phyloP scores from a whole-genome alignment of 1,140 invertebrate species.

The Listronotus bonariensis region DNA sequence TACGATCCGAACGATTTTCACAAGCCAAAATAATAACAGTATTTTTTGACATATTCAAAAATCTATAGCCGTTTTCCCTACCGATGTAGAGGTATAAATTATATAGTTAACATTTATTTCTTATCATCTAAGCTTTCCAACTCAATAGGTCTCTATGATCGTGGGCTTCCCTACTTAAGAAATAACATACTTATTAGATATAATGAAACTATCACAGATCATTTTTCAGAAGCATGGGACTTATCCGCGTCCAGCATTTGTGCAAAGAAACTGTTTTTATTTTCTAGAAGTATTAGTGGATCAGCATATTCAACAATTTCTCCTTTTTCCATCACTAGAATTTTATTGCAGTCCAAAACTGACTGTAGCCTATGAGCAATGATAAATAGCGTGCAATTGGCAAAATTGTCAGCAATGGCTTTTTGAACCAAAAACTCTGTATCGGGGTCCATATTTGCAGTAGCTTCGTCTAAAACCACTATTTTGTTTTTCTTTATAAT shows the following conservation, averaged over 20 bases:
- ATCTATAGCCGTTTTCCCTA: too few relatives aligned
- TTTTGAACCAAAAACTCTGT: constrained; percentile 71
- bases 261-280: constrained; percentile 65
- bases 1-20: too few relatives aligned
- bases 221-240: constrained; percentile 7
- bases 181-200: too few relatives aligned
- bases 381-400: constrained; percentile 75
- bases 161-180: too few relatives aligned
- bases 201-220: constrained; percentile 7
- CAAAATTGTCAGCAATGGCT: constrained; percentile 72
- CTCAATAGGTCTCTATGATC: too few relatives aligned
- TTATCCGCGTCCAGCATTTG: constrained; percentile 62
- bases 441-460: constrained; percentile 71
- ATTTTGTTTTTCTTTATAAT: constrained; percentile 76
- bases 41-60: too few relatives aligned
- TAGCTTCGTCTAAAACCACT: constrained; percentile 78
- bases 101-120: too few relatives aligned
- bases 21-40: too few relatives aligned
- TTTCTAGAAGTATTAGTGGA: constrained; percentile 68
- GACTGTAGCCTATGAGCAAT: constrained; percentile 83
- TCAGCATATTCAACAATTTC: constrained; percentile 72
- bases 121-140: too few relatives aligned
- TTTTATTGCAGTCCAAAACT: constrained; percentile 77
- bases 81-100: too few relatives aligned
- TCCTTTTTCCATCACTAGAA: constrained; percentile 74